Percentiles rank a stretch among this genome's conserved stretches.
Conservation (phyloP, 2,888 invertebrate genomes). For the Antitype chi region DNA sequence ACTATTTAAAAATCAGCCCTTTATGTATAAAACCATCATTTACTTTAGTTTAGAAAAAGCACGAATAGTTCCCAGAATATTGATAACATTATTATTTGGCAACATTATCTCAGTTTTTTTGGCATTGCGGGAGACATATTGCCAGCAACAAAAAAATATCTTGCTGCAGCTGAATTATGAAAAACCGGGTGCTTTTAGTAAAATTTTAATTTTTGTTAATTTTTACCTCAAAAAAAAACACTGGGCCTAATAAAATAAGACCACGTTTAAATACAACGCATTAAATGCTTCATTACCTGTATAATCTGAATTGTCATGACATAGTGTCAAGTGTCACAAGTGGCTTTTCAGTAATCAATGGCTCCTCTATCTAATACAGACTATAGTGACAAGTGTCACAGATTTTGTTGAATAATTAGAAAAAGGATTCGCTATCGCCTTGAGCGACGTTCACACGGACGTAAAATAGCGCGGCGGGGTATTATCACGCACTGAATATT, state of each 20-base stretch:
- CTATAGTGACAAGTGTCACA: neutral
- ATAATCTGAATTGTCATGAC: conserved; percentile 55
- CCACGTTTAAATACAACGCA: conserved; percentile 67
- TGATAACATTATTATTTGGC: too few species aligned
- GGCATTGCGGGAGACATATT: neutral
- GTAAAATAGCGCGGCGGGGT: too few species aligned
- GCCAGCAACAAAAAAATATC: neutral
- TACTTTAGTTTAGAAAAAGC: too few species aligned
- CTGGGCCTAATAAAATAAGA: conserved; percentile 9
- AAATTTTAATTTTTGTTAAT: neutral
- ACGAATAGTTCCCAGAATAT: too few species aligned
- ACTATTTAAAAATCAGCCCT: too few species aligned
- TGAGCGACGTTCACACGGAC: too few species aligned
- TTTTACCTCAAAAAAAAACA: conserved; percentile 9
- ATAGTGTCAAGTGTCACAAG: neutral
- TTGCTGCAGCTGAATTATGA: neutral
- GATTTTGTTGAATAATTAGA: neutral
- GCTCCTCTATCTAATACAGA: neutral
- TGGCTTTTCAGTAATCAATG: conserved; percentile 18
- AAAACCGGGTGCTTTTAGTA: neutral
- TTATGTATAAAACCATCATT: too few species aligned
- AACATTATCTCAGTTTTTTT: neutral
- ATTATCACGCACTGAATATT: too few species aligned
- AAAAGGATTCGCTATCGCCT: neutral
- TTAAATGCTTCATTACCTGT: conserved; percentile 66